Conservation (phyloP, 2,797 vertebrate genomes). For the Paratrypauchen microcephalus region DNA sequence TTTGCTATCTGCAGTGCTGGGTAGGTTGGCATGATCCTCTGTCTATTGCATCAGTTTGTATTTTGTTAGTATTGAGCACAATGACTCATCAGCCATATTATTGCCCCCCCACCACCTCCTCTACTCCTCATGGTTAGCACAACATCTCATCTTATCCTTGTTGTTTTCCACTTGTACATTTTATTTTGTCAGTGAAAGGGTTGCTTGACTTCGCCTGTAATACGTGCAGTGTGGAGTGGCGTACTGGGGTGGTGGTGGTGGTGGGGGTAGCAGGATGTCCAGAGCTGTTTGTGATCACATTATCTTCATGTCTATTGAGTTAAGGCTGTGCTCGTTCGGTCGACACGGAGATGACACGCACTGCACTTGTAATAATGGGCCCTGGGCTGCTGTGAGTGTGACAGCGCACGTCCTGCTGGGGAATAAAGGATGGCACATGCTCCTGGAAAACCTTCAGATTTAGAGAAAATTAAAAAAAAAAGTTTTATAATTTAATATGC, state of each 20-base stretch:
- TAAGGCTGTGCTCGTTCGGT: constrained; percentile 20
- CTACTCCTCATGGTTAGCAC: not conserved
- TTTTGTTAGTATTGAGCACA: not conserved
- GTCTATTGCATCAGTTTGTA: not conserved
- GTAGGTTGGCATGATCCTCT: not conserved
- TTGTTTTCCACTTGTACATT: not conserved
- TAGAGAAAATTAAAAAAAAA: too few species aligned
- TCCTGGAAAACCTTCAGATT: not conserved
- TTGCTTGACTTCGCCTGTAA: not conserved
- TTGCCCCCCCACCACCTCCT: not conserved
- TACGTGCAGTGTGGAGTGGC: not conserved
- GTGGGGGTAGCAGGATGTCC: constrained; percentile 18
- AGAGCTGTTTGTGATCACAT: constrained; percentile 43
- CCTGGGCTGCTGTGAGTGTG: not conserved
- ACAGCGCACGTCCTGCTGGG: not conserved
- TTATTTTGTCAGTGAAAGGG: not conserved
- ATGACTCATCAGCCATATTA: not conserved
- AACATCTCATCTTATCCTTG: not conserved
- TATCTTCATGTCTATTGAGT: constrained; percentile 34
- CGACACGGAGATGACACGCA: constrained; percentile 9
- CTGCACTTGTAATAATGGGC: not conserved
- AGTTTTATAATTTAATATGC: too few species aligned
- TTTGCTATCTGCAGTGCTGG: not conserved
- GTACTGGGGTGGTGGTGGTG: too few species aligned
- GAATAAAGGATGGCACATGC: not conserved